Conservation (phyloP, 1,140 invertebrate genomes). For the Caenorhabditis briggsae region DNA sequence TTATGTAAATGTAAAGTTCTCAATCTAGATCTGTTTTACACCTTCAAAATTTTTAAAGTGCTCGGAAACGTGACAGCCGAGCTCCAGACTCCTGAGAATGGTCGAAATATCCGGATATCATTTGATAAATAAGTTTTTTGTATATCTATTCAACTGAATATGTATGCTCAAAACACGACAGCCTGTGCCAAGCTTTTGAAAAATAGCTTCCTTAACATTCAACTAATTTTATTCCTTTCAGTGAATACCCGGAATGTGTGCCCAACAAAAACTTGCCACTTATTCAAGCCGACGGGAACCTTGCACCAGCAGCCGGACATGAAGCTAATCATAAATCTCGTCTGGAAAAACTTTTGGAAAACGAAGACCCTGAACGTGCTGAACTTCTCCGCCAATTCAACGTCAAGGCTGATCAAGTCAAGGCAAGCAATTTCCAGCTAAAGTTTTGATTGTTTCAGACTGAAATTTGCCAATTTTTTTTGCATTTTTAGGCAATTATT, state of each 20-base stretch:
- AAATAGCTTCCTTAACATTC: not conserved
- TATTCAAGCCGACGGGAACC: slow-evolving; percentile 96
- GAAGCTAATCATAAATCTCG: not conserved
- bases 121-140: too few species aligned
- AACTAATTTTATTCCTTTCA: slow-evolving; percentile 18
- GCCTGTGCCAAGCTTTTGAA: too few species aligned
- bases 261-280: slow-evolving; percentile 97
- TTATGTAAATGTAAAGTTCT: too few species aligned
- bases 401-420: slow-evolving; percentile 14
- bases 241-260: slow-evolving; percentile 90
- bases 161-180: too few species aligned
- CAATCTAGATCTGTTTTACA: too few species aligned
- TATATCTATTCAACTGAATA: too few species aligned
- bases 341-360: not conserved
- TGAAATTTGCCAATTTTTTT: too few species aligned
- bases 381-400: slow-evolving; percentile 25
- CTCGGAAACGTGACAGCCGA: too few species aligned
- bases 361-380: slow-evolving; percentile 12
- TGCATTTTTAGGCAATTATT: too few species aligned
- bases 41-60: too few species aligned
- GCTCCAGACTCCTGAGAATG: too few species aligned
- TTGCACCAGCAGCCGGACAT: slow-evolving; percentile 35
- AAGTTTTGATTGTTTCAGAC: not conserved
- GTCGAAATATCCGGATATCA: too few species aligned
- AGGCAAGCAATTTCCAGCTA: slow-evolving; percentile 10